Base-by-base conservation (phyloP, 2,888 invertebrate species). In the Brachypalpus laphriformis region DNA sequence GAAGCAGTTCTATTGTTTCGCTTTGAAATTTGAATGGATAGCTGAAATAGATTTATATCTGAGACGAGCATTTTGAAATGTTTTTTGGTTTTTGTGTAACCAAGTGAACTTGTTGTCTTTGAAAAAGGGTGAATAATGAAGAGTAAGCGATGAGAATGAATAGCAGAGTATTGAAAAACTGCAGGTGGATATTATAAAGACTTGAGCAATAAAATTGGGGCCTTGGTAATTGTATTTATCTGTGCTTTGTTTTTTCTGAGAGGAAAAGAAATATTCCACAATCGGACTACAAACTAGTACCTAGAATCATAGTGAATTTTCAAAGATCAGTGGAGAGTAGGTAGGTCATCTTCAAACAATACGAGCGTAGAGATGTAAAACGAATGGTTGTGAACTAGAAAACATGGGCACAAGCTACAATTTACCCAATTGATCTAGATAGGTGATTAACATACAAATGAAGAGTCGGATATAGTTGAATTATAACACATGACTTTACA, bases 61-160 rank as follows among this genome's bases (percentile, higher is more conserved):
- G 65, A 74, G 68, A 47, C 18, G 56, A 25, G 57, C 20, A 61
- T 85, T 85, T 85, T 70, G 85, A 81, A 85, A 85, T 76, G 65
- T 56, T 70, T 71, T n/a, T 65, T 11, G 45, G 72, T 66, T 80
- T 81, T 74, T 70, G 42, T 51, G 25, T 11, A 51, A 8, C 31
- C 51, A 56, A 81, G 45, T 85, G 85, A 85, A 85, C 85, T 85
- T 85, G 85, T 76, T 85, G 70, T 65, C 75, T 76, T 71, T 75
- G 63, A 75, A 56, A 76, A 63, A 25, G 47, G 42, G 56, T 65
- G 78, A 63, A 47, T 65, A 42, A 65, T 47, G 22, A 56, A 37
- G 22, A 22, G 34, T 20, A 77, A 54, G 57, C 20, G 22, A 56
- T 57, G 57, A 49, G 45, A 70, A 25, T 11, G 40, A 51, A 18